A percentile compares a stretch with the other conserved stretches of the same genome.
phyloP scores from a whole-genome alignment of 2,113 vertebrate species.

The Embiotoca jacksoni region DNA sequence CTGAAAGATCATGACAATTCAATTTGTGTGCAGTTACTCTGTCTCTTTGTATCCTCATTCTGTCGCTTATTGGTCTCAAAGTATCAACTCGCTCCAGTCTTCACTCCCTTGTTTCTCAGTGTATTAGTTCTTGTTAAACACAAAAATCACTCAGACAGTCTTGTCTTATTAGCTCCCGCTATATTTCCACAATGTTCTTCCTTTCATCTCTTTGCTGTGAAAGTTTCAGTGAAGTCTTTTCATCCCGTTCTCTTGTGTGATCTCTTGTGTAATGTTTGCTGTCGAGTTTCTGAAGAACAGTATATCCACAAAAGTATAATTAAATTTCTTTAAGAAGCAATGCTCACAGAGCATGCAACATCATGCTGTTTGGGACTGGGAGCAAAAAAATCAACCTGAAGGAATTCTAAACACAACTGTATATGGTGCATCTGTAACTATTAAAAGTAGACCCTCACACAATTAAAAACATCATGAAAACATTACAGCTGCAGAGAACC shows the following conservation, averaged over 20 bases:
- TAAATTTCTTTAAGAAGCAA: constrained; percentile 51
- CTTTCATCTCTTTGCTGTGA: not conserved
- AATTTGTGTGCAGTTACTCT: not conserved
- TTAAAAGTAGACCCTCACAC: constrained; percentile 41
- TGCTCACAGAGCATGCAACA: constrained; percentile 53
- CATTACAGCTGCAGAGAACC: not conserved
- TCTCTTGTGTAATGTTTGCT: constrained; percentile 17
- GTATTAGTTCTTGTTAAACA: not conserved
- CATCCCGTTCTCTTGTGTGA: not conserved
- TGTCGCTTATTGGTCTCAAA: constrained; percentile 23
- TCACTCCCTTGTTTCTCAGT: not conserved
- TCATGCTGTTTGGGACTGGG: constrained; percentile 71
- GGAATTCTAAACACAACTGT: constrained; percentile 21
- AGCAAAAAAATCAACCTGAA: constrained; percentile 37
- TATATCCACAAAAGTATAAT: constrained; percentile 61
- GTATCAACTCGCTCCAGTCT: not conserved
- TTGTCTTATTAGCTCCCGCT: not conserved
- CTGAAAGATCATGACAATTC: no score
- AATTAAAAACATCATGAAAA: constrained; percentile 22
- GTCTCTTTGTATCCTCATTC: not conserved
- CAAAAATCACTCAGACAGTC: not conserved
- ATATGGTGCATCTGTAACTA: constrained; percentile 8
- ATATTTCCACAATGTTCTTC: not conserved
- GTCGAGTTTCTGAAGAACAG: constrained; percentile 28
- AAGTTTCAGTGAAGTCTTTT: constrained; percentile 35